Evolutionary conservation across 2,888 invertebrate genomes (phyloP), one percentile per base, ranked within the genome.

Genomic region (Drosophila kuntzei): DNA sequence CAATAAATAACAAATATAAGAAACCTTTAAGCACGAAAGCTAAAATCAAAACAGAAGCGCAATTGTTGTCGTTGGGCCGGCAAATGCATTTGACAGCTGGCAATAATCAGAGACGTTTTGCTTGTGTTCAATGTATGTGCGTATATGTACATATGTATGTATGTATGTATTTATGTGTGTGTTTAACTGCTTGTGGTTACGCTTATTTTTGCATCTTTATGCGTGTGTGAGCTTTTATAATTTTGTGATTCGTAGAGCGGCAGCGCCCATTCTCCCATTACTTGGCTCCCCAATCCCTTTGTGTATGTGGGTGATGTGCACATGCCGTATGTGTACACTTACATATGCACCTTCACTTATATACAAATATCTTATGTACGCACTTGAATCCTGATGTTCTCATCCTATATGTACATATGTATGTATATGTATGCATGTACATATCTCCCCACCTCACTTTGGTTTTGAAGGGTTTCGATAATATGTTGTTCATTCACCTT

Each of bases 401-500:
- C 61, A 27, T 63, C 47, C 60, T 18, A 50, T 29, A 16, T 44
- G 34, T 16, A 34, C 34, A 34, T 20, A 9, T 18, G 44, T 29
- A 16, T 44, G 34, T 16, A 34, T 49, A 34, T 20, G 14, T 22
- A n/a, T 22, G 29, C 20, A 54, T 25, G n/a, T 54, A 32, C 53
- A 25, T 9, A 39, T 46, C 14, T 50, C 49, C 34, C 57, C 36
- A 20, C 49, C 64, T 22, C 55, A 41, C 50, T 43, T 65, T 59
- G 62, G 20, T 59, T 69, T 78, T 73, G 62, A 69, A 77, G 65
- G 68, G 78, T 72, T 83, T 67, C 85, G 79, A 83, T 83, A 83
- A 80, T 79, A 73, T 73, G 78, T 87, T 83, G 87, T 87, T 79
- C 87, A 83, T 84, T 83, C 87, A 83, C 87, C 82, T 84, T 84